Evolutionary conservation across 2,797 vertebrate genomes (phyloP).

Genomic region (Phrynocephalus vlangalii): DNA sequence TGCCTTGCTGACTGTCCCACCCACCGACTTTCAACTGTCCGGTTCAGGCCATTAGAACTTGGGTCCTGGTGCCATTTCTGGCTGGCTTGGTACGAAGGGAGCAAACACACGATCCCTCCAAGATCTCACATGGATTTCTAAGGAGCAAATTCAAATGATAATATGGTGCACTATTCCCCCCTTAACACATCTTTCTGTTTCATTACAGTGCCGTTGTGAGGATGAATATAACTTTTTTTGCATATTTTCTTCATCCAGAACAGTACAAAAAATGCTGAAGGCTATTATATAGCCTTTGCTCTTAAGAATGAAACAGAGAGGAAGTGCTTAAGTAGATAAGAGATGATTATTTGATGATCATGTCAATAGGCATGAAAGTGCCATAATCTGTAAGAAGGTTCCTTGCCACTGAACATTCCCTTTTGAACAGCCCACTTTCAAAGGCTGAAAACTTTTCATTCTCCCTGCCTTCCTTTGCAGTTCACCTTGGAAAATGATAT

Average conservation of each 20-base stretch:
- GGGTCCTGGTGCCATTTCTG: background rate
- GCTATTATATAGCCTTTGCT: background rate
- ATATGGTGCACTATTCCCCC: background rate
- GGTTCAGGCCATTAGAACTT: too few species aligned
- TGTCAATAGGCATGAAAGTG: constrained; percentile 10
- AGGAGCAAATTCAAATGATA: background rate
- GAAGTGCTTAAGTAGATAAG: constrained; percentile 37
- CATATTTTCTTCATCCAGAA: background rate
- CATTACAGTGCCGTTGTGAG: background rate
- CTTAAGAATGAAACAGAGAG: background rate
- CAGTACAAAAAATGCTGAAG: background rate
- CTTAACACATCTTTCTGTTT: background rate
- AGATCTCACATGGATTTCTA: background rate
- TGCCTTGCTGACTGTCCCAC: too few species aligned
- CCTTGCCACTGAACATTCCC: constrained; percentile 21
- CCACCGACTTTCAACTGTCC: too few species aligned
- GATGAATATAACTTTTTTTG: background rate
- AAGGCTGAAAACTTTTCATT: constrained; percentile 4
- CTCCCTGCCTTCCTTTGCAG: constrained; percentile 36
- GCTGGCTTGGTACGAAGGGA: background rate
- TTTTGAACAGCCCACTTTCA: constrained; percentile 32
- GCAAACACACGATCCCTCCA: background rate
- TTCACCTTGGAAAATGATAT: constrained; percentile 51
- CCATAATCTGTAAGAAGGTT: constrained; percentile 7
- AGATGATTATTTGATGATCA: constrained; percentile 22